phyloP scores from a whole-genome alignment of 2,797 vertebrate species.

The Coregonus sp. region DNA sequence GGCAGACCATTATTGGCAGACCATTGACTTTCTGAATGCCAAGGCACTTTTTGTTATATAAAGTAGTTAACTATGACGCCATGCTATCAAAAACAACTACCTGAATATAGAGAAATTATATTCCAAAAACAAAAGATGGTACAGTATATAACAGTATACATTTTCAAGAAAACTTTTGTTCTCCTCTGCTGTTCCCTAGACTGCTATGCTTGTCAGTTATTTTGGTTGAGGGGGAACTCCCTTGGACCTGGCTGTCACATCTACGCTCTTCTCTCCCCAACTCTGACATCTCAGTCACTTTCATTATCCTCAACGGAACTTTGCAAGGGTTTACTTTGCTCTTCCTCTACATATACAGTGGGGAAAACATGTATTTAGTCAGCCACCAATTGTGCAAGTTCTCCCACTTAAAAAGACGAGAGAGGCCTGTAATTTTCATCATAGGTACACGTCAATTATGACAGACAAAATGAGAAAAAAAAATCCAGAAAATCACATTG shows the following conservation, averaged over 20 bases:
- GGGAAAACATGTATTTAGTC: too few species aligned
- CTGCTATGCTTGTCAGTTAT: constrained; percentile 52
- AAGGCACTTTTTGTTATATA: not conserved
- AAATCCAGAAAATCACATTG: too few species aligned
- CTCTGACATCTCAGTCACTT: constrained; percentile 57
- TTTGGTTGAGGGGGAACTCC: constrained; percentile 65
- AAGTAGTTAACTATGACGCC: not conserved
- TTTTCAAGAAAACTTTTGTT: not conserved
- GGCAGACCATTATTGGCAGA: not conserved
- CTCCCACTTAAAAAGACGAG: too few species aligned
- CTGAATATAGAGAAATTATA: not conserved
- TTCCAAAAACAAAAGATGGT: not conserved
- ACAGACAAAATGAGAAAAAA: too few species aligned
- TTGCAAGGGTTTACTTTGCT: not conserved
- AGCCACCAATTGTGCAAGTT: too few species aligned
- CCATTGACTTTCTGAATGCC: not conserved
- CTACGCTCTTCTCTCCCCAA: constrained; percentile 35
- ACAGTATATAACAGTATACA: not conserved
- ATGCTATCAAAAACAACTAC: not conserved
- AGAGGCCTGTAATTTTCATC: too few species aligned
- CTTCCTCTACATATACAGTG: not conserved
- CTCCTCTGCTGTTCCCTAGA: not conserved
- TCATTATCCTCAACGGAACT: constrained; percentile 1
- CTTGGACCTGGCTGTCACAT: constrained; percentile 65
- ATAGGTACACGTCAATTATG: too few species aligned